Percentiles rank a stretch among this genome's conserved stretches.
Evolutionary conservation across 2,888 invertebrate genomes (phyloP).

Genomic region (Tipula vernalis): DNA sequence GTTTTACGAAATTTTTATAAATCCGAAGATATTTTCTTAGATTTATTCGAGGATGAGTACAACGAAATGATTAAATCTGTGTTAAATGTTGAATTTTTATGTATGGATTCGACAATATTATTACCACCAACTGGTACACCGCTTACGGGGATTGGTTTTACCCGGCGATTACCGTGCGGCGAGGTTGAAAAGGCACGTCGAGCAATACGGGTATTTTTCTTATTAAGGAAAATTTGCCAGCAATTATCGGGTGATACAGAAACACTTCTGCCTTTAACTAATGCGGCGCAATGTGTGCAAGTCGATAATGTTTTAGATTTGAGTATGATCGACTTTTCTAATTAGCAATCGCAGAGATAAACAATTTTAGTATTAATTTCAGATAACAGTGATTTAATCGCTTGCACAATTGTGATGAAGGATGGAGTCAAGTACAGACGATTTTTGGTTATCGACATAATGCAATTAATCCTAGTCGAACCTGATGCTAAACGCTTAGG

Average conservation of each 20-base stretch:
- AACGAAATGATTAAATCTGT: slow-evolving; percentile 80
- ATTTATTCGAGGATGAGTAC: slow-evolving; percentile 97
- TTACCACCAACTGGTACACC: slow-evolving; percentile 93
- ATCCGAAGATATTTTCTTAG: slow-evolving; percentile 95
- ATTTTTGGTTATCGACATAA: slow-evolving; percentile 91
- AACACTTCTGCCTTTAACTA: slow-evolving; percentile 77
- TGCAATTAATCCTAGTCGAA: slow-evolving; percentile 93
- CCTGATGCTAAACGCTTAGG: slow-evolving; percentile 90
- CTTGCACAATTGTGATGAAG: slow-evolving; percentile 85
- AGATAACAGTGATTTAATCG: slow-evolving; percentile 97
- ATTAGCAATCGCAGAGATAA: background rate
- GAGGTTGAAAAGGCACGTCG: slow-evolving; percentile 82
- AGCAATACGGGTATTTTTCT: slow-evolving; percentile 87
- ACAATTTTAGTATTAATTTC: slow-evolving; percentile 24
- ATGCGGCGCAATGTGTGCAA: slow-evolving; percentile 78
- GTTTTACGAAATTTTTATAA: slow-evolving; percentile 86
- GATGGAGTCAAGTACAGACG: slow-evolving; percentile 81
- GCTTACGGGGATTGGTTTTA: slow-evolving; percentile 89
- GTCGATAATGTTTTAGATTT: slow-evolving; percentile 91
- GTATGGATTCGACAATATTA: slow-evolving; percentile 92
- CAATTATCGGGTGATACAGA: slow-evolving; percentile 71
- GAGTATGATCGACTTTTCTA: slow-evolving; percentile 47
- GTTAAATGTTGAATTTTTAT: slow-evolving; percentile 85
- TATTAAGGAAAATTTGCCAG: slow-evolving; percentile 69
- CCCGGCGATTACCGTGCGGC: slow-evolving; percentile 88